Evolutionary conservation across 2,113 vertebrate species (phyloP).

Genomic region (Aythya baeri): DNA sequence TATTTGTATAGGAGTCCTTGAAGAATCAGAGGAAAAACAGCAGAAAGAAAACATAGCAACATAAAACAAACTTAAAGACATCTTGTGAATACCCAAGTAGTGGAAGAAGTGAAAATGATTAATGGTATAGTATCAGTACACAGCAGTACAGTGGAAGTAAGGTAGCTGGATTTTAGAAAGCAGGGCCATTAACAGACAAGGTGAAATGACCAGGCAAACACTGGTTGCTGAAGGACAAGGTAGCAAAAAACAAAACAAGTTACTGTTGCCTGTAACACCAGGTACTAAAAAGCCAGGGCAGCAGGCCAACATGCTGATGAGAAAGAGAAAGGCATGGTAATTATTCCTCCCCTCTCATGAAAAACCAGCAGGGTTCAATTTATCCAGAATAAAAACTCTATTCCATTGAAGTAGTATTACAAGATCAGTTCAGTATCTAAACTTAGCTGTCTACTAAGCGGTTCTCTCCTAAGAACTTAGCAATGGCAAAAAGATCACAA

Average conservation of each 20-base stretch:
- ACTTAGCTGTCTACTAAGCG: neutral
- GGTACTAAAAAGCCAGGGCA: constrained; percentile 22
- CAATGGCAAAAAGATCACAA: neutral
- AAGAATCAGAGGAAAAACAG: neutral
- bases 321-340: neutral
- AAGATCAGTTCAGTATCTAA: neutral
- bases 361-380: constrained; percentile 15
- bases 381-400: constrained; percentile 5
- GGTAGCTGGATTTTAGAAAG: neutral
- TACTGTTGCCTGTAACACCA: neutral
- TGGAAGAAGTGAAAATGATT: constrained; percentile 19
- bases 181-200: neutral
- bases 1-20: constrained; percentile 4
- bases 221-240: constrained; percentile 4
- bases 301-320: constrained; percentile 10
- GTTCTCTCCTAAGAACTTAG: neutral
- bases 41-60: neutral
- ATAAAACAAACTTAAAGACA: neutral
- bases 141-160: neutral
- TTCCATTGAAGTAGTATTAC: neutral
- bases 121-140: neutral
- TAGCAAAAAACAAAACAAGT: neutral
- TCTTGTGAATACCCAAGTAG: constrained; percentile 27
- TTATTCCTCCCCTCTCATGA: constrained; percentile 23
- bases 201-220: neutral